Percentiles rank a stretch among this genome's conserved stretches.
Conservation (phyloP, 2,888 invertebrate genomes). For the Morpho achilles region DNA sequence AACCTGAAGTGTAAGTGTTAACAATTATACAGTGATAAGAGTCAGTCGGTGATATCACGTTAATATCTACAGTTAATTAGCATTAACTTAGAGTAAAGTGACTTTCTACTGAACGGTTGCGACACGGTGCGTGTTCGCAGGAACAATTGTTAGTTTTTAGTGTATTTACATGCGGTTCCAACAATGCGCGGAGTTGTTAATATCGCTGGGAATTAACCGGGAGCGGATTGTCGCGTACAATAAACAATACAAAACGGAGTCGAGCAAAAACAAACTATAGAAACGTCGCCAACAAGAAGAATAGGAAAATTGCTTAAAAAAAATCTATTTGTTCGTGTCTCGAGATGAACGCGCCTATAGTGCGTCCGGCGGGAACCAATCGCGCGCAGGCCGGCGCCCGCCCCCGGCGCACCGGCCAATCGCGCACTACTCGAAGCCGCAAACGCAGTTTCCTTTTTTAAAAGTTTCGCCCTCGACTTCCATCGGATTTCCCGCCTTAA, state of each 20-base stretch:
- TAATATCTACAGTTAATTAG: conserved; percentile 61
- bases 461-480: conserved; percentile 75
- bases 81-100: conserved; percentile 38
- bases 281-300: conserved; percentile 75
- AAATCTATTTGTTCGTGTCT: conserved; percentile 75
- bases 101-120: conserved; percentile 39
- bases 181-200: conserved; percentile 65
- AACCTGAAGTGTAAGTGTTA: conserved; percentile 20
- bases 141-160: conserved; percentile 70
- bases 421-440: conserved; percentile 50
- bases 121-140: conserved; percentile 51
- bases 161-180: conserved; percentile 61
- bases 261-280: conserved; percentile 73
- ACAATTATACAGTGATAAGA: conserved; percentile 32
- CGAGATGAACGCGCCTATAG: conserved; percentile 71
- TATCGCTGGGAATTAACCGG: conserved; percentile 74
- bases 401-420: conserved; percentile 66
- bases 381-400: conserved; percentile 56
- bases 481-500: conserved; percentile 76
- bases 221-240: conserved; percentile 70
- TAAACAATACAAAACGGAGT: conserved; percentile 75
- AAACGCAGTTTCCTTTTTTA: conserved; percentile 77
- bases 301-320: conserved; percentile 79
- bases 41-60: conserved; percentile 41
- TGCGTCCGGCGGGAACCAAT: conserved; percentile 63